Percentiles rank a stretch among this genome's conserved stretches.
These are phyloP conservation scores for Hippocampus zosterae DNA, from an alignment of 2,113 vertebrate genomes.

Conservation along the genomic window DNA sequence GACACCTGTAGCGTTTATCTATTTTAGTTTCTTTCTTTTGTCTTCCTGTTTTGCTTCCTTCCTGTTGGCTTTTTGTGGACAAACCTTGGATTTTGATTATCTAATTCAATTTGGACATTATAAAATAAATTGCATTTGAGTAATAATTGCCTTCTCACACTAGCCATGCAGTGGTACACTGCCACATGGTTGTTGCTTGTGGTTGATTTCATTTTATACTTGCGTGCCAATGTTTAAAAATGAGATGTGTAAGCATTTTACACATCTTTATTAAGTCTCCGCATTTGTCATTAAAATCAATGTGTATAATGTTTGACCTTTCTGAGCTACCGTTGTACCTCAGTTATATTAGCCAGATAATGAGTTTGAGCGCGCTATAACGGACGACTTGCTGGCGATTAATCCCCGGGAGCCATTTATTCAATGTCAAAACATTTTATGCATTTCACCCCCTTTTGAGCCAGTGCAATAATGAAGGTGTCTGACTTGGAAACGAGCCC, in stretches of 20 bases:
- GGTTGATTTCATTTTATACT: slow-evolving; percentile 1
- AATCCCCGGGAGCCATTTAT: not conserved
- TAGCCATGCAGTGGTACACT: not conserved
- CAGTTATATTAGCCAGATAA: not conserved
- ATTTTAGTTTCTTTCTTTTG: not conserved
- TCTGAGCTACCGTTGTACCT: not conserved
- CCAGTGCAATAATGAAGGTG: not conserved
- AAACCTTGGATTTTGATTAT: too few species aligned
- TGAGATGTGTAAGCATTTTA: not conserved
- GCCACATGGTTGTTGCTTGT: not conserved
- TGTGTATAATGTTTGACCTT: not conserved
- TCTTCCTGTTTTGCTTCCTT: not conserved
- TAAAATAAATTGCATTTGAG: not conserved
- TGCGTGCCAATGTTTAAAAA: not conserved
- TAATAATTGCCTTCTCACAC: not conserved
- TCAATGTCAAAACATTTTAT: slow-evolving; percentile 6
- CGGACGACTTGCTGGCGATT: not conserved
- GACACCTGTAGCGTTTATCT: not conserved
- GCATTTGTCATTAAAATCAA: not conserved
- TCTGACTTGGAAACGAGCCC: not conserved
- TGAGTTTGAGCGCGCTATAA: not conserved
- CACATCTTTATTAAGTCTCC: not conserved
- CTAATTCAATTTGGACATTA: not conserved
- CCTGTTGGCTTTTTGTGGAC: too few species aligned
- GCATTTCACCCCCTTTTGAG: not conserved